Percentiles rank a stretch among this genome's conserved stretches.
phyloP scores from a whole-genome alignment of 2,888 invertebrate genomes.

The Chloromyia formosa region DNA sequence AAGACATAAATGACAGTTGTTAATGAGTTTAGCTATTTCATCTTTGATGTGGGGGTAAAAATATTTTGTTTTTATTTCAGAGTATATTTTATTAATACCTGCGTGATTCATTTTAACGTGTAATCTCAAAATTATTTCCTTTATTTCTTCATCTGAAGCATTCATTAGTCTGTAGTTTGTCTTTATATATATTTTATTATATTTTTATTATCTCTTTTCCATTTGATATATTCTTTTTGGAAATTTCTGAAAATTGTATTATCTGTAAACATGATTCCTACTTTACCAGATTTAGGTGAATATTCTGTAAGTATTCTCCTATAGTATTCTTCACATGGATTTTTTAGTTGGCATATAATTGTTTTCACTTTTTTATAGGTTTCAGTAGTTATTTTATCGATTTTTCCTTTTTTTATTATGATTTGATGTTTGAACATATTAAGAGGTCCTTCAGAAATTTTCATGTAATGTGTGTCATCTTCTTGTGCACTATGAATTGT shows the following conservation, averaged over 20 bases:
- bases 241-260: neutral
- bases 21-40: constrained; percentile 15
- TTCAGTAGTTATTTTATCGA: neutral
- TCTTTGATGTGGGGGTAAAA: neutral
- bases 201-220: neutral
- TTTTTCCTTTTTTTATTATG: neutral
- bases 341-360: too few species aligned
- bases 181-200: neutral
- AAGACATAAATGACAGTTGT: constrained; percentile 16
- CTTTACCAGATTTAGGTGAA: too few species aligned
- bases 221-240: neutral
- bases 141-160: too few species aligned
- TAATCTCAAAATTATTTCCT: neutral
- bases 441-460: neutral
- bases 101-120: too few species aligned
- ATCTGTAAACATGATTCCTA: neutral
- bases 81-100: too few species aligned
- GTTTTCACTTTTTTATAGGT: too few species aligned
- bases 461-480: neutral
- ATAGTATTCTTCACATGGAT: too few species aligned
- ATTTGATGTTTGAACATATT: neutral
- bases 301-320: too few species aligned
- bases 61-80: too few species aligned
- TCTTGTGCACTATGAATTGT: constrained; percentile 12
- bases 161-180: too few species aligned